A percentile compares a stretch with the other conserved stretches of the same genome.
These are phyloP conservation scores for Lampris incognitus DNA, from an alignment of 2,113 vertebrate genomes.

Conservation along the genomic window DNA sequence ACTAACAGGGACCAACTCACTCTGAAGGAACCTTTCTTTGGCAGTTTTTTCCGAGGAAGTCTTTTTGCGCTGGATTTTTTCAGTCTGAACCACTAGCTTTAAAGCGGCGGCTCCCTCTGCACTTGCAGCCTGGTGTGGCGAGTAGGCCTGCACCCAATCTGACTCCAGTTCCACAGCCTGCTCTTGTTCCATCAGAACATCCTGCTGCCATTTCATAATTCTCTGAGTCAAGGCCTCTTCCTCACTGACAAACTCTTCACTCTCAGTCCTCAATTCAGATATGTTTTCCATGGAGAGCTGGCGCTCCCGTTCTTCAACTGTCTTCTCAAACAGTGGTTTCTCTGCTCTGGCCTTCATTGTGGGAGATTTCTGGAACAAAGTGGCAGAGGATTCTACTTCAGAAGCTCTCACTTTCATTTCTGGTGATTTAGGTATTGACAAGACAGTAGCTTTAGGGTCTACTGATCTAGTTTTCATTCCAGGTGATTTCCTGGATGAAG, in stretches of 20 bases:
- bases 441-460: background rate
- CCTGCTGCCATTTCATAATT: conserved; percentile 84
- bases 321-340: conserved; percentile 66
- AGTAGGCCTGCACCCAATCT: conserved; percentile 54
- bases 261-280: conserved; percentile 75
- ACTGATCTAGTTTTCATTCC: background rate
- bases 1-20: conserved; percentile 5
- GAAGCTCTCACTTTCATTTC: conserved; percentile 6
- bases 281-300: conserved; percentile 80
- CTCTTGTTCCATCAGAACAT: conserved; percentile 78
- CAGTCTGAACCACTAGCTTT: conserved; percentile 18
- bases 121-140: conserved; percentile 24
- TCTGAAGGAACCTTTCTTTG: conserved; percentile 36
- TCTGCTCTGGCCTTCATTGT: conserved; percentile 42
- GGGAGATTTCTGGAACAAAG: conserved; percentile 27
- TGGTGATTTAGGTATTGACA: conserved; percentile 27
- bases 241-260: conserved; percentile 75
- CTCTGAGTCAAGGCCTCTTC: conserved; percentile 79
- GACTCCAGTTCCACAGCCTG: conserved; percentile 52
- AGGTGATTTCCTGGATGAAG: conserved; percentile 42
- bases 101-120: background rate
- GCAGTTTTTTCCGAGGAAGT: conserved; percentile 10
- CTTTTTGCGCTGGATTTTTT: conserved; percentile 8
- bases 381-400: conserved; percentile 10
- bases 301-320: conserved; percentile 62